These are phyloP conservation scores for Drosophila kohkoa DNA, from an alignment of 1,140 invertebrate species.

Conservation along the genomic window DNA sequence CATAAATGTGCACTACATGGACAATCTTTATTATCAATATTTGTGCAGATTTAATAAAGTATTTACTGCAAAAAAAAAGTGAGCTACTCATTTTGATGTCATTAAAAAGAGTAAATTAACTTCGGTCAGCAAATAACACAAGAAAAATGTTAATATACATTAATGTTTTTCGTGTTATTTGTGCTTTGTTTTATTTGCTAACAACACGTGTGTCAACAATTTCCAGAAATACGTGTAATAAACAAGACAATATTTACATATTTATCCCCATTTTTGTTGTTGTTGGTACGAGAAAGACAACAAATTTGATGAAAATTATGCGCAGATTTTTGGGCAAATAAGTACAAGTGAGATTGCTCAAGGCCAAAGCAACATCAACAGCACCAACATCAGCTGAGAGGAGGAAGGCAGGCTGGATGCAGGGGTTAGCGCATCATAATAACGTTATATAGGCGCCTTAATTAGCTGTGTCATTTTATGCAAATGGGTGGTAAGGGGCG, in stretches of 20 bases:
- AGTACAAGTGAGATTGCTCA: neutral
- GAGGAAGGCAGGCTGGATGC: neutral
- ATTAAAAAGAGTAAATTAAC: constrained; percentile 10
- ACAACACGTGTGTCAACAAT: constrained; percentile 35
- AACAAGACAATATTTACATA: constrained; percentile 44
- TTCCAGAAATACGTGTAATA: constrained; percentile 29
- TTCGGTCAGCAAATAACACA: neutral
- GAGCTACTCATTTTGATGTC: neutral
- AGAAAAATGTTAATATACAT: constrained; percentile 2
- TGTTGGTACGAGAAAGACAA: neutral
- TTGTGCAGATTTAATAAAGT: neutral
- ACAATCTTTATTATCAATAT: neutral
- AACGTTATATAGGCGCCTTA: constrained; percentile 27
- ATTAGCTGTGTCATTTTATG: constrained; percentile 50
- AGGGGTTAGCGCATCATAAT: constrained; percentile 34
- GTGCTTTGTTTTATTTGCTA: constrained; percentile 5
- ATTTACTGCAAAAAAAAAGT: neutral
- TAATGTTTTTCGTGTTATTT: constrained; percentile 3
- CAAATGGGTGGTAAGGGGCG: constrained; percentile 24
- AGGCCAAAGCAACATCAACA: neutral
- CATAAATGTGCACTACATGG: neutral
- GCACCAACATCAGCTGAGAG: neutral
- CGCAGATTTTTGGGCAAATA: constrained; percentile 26
- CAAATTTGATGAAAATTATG: constrained; percentile 37
- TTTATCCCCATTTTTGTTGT: constrained; percentile 20